Percentiles rank a stretch among this genome's conserved stretches.
Evolutionary conservation across 2,888 invertebrate genomes (phyloP).

Genomic region (Plutella xylostella): DNA sequence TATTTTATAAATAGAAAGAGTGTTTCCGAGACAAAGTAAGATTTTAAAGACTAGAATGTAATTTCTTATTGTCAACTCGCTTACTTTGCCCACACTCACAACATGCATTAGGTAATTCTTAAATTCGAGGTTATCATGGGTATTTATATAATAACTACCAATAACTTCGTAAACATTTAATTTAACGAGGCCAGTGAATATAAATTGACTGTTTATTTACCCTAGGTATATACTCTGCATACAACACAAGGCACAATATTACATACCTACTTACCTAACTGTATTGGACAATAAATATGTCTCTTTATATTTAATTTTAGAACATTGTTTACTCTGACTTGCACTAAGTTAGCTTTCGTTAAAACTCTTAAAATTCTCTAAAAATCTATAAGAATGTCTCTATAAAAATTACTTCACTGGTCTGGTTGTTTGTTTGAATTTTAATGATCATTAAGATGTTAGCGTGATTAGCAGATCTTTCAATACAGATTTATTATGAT

Average conservation of each 20-base stretch:
- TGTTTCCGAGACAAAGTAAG: slow-evolving; percentile 39
- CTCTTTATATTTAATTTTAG: too few relatives aligned
- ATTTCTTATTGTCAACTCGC: slow-evolving; percentile 57
- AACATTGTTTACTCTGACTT: too few relatives aligned
- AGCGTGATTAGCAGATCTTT: too few relatives aligned
- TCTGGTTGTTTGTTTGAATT: too few relatives aligned
- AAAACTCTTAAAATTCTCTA: too few relatives aligned
- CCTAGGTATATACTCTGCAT: slow-evolving; percentile 36
- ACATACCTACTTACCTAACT: slow-evolving; percentile 19
- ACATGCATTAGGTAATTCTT: slow-evolving; percentile 26
- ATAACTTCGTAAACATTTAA: background rate
- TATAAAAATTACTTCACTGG: too few relatives aligned
- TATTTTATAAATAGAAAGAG: too few relatives aligned
- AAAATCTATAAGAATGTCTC: too few relatives aligned
- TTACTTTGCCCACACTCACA: slow-evolving; percentile 35
- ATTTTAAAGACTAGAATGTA: slow-evolving; percentile 57
- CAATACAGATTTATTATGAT: too few relatives aligned
- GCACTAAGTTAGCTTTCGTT: too few relatives aligned
- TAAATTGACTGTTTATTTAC: slow-evolving; percentile 6
- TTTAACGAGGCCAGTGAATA: background rate
- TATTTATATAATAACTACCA: background rate
- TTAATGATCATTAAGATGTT: too few relatives aligned
- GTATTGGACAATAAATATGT: too few relatives aligned
- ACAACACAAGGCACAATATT: slow-evolving; percentile 62
- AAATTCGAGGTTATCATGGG: slow-evolving; percentile 51